phyloP scores from a whole-genome alignment of 2,888 invertebrate genomes.

The Diplazon laetatorius region DNA sequence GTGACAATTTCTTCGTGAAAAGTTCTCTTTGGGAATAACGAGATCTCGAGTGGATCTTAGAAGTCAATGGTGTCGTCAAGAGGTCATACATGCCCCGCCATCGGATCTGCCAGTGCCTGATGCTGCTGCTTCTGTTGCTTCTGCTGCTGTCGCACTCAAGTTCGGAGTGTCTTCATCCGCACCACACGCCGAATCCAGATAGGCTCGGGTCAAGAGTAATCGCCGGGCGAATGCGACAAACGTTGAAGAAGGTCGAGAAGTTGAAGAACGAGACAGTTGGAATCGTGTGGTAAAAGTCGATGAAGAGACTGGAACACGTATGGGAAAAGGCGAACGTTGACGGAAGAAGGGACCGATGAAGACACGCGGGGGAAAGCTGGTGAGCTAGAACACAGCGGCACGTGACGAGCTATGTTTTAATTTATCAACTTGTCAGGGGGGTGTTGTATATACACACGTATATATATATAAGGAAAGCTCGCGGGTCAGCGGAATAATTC shows the following conservation, averaged over 20 bases:
- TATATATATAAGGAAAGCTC: too few relatives aligned
- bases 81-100: neutral
- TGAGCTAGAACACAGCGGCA: neutral
- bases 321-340: neutral
- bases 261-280: neutral
- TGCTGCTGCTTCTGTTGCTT: neutral
- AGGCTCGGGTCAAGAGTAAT: neutral
- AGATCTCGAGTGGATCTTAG: slow-evolving; percentile 2
- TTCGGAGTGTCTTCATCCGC: slow-evolving; percentile 43
- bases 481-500: slow-evolving; percentile 71
- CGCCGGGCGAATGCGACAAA: neutral
- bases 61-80: neutral
- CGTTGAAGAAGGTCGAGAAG: neutral
- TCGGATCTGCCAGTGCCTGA: neutral
- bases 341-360: too few relatives aligned
- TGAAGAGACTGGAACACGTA: neutral
- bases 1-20: neutral
- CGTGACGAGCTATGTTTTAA: slow-evolving; percentile 38
- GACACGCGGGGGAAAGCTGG: neutral
- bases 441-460: too few relatives aligned
- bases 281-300: neutral
- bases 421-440: slow-evolving; percentile 28
- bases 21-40: neutral
- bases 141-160: slow-evolving; percentile 3
- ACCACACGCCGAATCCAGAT: slow-evolving; percentile 1